Evolutionary conservation across 1,140 invertebrate species (phyloP).

Genomic region (Listronotus oregonensis): DNA sequence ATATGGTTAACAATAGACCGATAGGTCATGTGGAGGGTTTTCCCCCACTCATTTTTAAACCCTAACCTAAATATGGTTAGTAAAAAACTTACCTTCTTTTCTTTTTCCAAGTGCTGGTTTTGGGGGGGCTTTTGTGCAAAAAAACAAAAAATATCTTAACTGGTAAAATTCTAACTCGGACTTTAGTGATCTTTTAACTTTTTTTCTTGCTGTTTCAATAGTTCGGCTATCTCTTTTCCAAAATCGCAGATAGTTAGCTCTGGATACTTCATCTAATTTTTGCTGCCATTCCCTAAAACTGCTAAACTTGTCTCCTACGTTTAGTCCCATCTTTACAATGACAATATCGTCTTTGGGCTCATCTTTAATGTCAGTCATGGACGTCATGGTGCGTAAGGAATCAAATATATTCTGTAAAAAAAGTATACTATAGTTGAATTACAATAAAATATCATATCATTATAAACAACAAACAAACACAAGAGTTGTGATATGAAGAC

Average conservation of each 20-base stretch:
- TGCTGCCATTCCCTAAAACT: conserved; percentile 17
- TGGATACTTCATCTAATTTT: conserved; percentile 7
- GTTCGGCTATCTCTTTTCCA: conserved; percentile 26
- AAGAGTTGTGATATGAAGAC: too few relatives aligned
- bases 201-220: conserved; percentile 23
- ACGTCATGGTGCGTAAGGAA: too few relatives aligned
- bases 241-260: conserved; percentile 24
- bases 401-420: too few relatives aligned
- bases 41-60: too few relatives aligned
- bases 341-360: not conserved
- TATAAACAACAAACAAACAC: too few relatives aligned
- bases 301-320: conserved; percentile 17
- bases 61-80: too few relatives aligned
- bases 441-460: too few relatives aligned
- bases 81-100: conserved; percentile 21
- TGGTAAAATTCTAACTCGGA: conserved; percentile 30
- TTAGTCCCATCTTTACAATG: conserved; percentile 13
- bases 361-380: not conserved
- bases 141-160: conserved; percentile 28
- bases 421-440: too few relatives aligned
- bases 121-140: conserved; percentile 19
- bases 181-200: conserved; percentile 4
- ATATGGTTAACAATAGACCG: too few relatives aligned
- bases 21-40: too few relatives aligned
- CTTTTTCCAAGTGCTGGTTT: conserved; percentile 11